Evolutionary conservation across 2,888 invertebrate species (phyloP).

Genomic region (Mesorhabditis spiculigera): DNA sequence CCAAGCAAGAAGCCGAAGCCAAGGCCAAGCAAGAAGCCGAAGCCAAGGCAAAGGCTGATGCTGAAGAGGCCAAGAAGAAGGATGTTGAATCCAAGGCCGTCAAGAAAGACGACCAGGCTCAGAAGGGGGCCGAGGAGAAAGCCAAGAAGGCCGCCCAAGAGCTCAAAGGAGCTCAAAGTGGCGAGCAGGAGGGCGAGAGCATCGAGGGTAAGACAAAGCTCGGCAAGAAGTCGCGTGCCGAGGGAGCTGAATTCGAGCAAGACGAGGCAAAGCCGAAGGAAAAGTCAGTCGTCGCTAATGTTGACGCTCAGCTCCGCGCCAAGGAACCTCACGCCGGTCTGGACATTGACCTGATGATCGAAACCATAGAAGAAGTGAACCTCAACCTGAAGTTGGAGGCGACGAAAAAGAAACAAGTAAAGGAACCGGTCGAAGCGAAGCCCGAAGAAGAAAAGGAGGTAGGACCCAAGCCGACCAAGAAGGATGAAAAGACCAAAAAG

Average conservation of each 20-base stretch:
- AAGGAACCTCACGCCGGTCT: neutral
- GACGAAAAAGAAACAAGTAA: neutral
- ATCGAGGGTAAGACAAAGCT: neutral
- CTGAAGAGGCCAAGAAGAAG: conserved; percentile 11
- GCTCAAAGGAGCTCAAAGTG: neutral
- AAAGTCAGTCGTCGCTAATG: neutral
- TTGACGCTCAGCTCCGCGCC: too few species aligned
- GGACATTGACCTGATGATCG: neutral
- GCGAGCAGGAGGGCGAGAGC: neutral
- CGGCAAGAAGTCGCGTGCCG: neutral
- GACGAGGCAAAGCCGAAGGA: neutral
- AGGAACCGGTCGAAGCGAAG: neutral
- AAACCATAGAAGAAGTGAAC: neutral
- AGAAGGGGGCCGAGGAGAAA: neutral
- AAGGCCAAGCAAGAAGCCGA: neutral
- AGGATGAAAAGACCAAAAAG: neutral
- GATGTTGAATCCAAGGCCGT: conserved; percentile 13
- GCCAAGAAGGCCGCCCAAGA: neutral
- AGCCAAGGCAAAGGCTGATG: neutral
- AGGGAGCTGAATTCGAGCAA: neutral
- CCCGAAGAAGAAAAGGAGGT: neutral
- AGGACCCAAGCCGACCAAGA: neutral
- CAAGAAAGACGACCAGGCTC: conserved; percentile 15
- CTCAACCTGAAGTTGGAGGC: neutral
- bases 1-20: neutral